phyloP scores from a whole-genome alignment of 2,888 invertebrate species.

The Eilema caniola region DNA sequence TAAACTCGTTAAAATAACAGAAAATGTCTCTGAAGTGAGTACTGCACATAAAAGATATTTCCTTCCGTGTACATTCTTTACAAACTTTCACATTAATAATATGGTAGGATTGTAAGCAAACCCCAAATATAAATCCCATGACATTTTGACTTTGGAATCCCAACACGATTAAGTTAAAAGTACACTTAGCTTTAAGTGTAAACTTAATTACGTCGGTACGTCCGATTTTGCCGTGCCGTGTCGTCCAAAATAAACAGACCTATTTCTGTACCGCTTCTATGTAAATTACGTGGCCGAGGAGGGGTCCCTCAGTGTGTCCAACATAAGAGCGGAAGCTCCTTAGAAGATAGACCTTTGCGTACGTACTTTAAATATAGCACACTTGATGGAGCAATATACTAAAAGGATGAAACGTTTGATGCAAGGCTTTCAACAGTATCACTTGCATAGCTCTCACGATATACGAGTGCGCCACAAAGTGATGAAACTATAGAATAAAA shows the following conservation, averaged over 20 bases:
- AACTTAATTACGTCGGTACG: slow-evolving; percentile 70
- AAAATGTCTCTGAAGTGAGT: no score
- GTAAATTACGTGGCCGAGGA: slow-evolving; percentile 56
- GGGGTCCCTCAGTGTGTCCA: slow-evolving; percentile 25
- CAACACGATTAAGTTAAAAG: slow-evolving; percentile 51
- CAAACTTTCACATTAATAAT: no score
- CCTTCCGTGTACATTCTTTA: no score
- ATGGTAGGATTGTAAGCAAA: neutral
- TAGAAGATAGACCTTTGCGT: slow-evolving; percentile 18
- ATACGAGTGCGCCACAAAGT: neutral
- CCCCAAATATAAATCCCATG: slow-evolving; percentile 3
- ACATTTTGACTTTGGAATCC: slow-evolving; percentile 31
- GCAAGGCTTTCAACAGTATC: neutral
- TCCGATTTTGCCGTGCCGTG: slow-evolving; percentile 51
- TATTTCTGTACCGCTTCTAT: slow-evolving; percentile 54
- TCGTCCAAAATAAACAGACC: slow-evolving; percentile 56
- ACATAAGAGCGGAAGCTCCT: slow-evolving; percentile 43
- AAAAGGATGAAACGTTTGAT: slow-evolving; percentile 8
- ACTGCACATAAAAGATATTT: no score
- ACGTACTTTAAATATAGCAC: neutral
- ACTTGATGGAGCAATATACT: slow-evolving; percentile 15
- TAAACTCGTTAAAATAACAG: no score
- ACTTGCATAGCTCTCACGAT: neutral
- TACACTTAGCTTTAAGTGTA: slow-evolving; percentile 64
- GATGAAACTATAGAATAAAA: neutral